Evolutionary conservation across 2,888 invertebrate genomes (phyloP).

Genomic region (Gymnocheta viridis): DNA sequence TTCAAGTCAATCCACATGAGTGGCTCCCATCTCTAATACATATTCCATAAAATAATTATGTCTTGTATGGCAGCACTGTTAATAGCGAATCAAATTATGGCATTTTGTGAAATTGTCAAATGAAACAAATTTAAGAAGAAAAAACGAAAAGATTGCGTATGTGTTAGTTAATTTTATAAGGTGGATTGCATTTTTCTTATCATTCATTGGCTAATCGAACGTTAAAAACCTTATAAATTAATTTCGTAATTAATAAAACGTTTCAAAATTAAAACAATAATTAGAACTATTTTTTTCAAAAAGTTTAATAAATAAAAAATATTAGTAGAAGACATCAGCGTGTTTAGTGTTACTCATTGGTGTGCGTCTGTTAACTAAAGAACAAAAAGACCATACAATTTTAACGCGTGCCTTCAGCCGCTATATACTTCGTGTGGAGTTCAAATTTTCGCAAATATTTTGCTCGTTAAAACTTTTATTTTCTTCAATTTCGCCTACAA

Average conservation of each 20-base stretch:
- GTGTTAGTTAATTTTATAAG: constrained; percentile 49
- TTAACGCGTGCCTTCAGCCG: constrained; percentile 55
- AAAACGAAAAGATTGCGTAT: constrained; percentile 38
- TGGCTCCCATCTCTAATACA: too few species aligned
- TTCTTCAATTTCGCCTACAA: constrained; percentile 71
- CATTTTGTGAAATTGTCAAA: constrained; percentile 66
- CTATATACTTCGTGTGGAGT: constrained; percentile 61
- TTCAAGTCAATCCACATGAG: too few species aligned
- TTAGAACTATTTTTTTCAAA: neutral
- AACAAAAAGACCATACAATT: constrained; percentile 31
- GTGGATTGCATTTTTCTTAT: constrained; percentile 38
- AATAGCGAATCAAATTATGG: constrained; percentile 45
- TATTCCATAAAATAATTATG: neutral
- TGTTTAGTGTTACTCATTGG: constrained; percentile 15
- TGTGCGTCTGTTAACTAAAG: constrained; percentile 31
- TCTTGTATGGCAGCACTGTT: neutral
- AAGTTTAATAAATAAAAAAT: neutral
- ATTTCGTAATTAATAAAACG: constrained; percentile 45
- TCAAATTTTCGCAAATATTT: neutral
- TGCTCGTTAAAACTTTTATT: constrained; percentile 48
- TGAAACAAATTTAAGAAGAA: neutral
- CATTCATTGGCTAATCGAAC: constrained; percentile 38
- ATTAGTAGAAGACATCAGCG: neutral
- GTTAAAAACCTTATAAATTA: neutral
- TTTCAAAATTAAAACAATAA: constrained; percentile 30